Evolutionary conservation across 2,797 vertebrate genomes (phyloP), one percentile per base, ranked within the genome.

Genomic region (Helostoma temminkii): DNA sequence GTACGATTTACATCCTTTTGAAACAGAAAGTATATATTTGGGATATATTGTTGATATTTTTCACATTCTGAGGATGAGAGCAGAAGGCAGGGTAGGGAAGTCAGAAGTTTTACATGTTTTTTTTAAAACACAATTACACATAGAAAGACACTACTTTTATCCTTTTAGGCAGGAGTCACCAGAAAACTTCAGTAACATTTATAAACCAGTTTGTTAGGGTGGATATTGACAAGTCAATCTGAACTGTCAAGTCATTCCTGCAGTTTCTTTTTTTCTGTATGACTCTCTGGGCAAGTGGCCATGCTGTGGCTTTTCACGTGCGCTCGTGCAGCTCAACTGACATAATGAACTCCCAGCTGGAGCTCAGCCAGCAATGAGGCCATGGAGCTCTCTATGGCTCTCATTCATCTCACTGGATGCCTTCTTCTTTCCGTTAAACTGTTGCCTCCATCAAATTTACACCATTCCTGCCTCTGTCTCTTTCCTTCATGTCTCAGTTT

Each of bases 261-360:
- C 45, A 47, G 18, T 12, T 21, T 54, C 19, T 7, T 21, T 54
- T 19, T 3, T 15, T 0, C 19, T 37, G 4, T 36, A 7, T 19
- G 26, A 34, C 56, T 37, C 48, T 72, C 46, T 42, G 59, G 82
- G 83, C 71, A 70, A 61, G 63, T 8, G 6, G 76, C 80, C 85
- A 85, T 24, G 56, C 73, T 84, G 74, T 36, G 59, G 66, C 63
- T 30, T 10, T 30, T 93, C 91, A 89, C 82, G 71, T 91, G 90
- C 64, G 0, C 59, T 60, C 16, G 22, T 64, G 61, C 9, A 0
- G 58, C 78, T 66, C 65, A 65, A 80, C 66, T 88, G 85, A 91
- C 87, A 89, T 82, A 81, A 91, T 90, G 88, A 91, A 82, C 87
- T 87, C 85, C 12, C 12, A 61, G 69, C 76, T 90, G 88, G 89